A percentile compares a stretch with the other conserved stretches of the same genome.
Evolutionary conservation across 2,888 invertebrate species (phyloP).

Genomic region (Yponomeuta evonymella): DNA sequence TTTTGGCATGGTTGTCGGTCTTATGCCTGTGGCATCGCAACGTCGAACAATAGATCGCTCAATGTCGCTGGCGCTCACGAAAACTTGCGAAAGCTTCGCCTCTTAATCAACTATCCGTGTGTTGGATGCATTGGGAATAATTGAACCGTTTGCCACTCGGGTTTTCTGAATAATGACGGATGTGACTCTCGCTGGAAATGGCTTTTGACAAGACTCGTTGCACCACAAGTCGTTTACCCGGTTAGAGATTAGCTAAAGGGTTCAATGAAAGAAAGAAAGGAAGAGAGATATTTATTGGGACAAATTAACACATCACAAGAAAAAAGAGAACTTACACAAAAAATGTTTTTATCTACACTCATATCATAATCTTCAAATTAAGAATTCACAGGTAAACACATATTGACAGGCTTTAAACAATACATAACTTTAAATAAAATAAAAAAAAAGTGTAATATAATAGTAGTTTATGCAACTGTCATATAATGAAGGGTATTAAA

Average conservation of each 20-base stretch:
- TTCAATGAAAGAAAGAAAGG: neutral
- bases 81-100: conserved; percentile 60
- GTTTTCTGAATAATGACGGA: neutral
- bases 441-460: too few relatives aligned
- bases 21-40: neutral
- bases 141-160: neutral
- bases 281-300: too few relatives aligned
- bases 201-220: neutral
- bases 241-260: neutral
- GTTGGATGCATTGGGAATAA: conserved; percentile 4
- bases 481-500: too few relatives aligned
- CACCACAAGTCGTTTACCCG: neutral
- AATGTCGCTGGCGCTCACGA: conserved; percentile 62
- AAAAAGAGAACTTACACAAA: too few relatives aligned
- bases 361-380: too few relatives aligned
- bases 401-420: too few relatives aligned
- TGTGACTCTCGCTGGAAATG: neutral
- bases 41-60: conserved; percentile 38
- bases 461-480: too few relatives aligned
- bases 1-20: neutral
- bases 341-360: too few relatives aligned
- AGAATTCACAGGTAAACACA: too few relatives aligned
- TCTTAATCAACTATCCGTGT: conserved; percentile 23
- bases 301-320: too few relatives aligned
- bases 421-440: too few relatives aligned